Evolutionary conservation across 2,113 vertebrate genomes (phyloP).

Genomic region (Donacobius atricapilla): DNA sequence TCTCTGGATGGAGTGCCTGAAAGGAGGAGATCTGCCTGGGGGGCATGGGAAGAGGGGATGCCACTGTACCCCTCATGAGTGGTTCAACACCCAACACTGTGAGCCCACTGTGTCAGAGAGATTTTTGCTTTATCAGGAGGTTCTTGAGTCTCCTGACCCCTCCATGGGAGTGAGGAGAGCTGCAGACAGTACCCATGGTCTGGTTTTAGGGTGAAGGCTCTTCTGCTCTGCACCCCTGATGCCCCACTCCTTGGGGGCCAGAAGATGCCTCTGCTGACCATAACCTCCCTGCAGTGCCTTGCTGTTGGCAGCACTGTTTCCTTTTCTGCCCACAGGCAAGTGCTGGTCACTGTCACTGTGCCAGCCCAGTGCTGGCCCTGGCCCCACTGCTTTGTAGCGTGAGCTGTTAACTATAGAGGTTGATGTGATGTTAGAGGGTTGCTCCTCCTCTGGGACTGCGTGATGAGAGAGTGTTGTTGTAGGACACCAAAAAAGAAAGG

Average conservation of each 20-base stretch:
- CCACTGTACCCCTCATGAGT: rapidly evolving
- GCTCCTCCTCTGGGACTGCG: rapidly evolving
- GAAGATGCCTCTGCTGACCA: not conserved
- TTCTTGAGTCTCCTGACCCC: no score
- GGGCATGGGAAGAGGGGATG: rapidly evolving
- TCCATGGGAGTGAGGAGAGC: rapidly evolving
- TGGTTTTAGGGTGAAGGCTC: not conserved
- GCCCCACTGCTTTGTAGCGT: rapidly evolving
- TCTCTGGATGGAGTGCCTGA: not conserved
- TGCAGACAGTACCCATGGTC: rapidly evolving
- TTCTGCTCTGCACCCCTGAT: not conserved
- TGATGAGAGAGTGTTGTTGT: no score
- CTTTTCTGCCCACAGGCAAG: not conserved
- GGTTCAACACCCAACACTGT: rapidly evolving
- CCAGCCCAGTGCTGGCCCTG: not conserved
- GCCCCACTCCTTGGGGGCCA: not conserved
- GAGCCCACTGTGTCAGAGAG: not conserved
- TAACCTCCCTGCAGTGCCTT: not conserved
- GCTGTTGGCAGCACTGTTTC: not conserved
- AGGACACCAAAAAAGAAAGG: no score
- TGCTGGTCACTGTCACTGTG: not conserved
- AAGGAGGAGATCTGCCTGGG: not conserved
- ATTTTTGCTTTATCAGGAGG: not conserved
- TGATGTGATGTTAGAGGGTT: rapidly evolving
- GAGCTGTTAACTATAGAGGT: not conserved